phyloP scores from a whole-genome alignment of 1,140 invertebrate species.

The Drosophila persimilis region DNA sequence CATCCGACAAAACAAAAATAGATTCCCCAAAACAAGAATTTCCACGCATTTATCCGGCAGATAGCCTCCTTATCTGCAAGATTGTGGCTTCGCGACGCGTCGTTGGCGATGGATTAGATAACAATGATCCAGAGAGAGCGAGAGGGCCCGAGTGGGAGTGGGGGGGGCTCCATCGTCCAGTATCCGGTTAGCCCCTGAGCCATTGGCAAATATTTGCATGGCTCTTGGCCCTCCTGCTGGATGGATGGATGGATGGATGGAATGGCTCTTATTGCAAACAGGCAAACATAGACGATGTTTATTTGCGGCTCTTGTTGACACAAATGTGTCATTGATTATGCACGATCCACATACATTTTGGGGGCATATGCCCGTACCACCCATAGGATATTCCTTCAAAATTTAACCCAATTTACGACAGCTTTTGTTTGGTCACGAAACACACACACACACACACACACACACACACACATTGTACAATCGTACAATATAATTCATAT shows the following conservation, averaged over 20 bases:
- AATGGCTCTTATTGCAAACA: slow-evolving; percentile 18
- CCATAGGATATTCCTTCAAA: slow-evolving; percentile 29
- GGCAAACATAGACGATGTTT: slow-evolving; percentile 42
- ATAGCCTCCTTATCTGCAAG: slow-evolving; percentile 18
- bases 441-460: slow-evolving; percentile 1
- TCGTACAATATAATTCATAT: background rate
- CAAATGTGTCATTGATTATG: slow-evolving; percentile 53
- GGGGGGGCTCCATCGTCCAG: slow-evolving; percentile 15
- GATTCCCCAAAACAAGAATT: slow-evolving; percentile 16
- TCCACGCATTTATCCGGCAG: background rate
- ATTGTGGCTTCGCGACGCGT: too few species aligned
- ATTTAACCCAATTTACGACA: slow-evolving; percentile 42
- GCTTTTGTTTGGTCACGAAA: slow-evolving; percentile 9
- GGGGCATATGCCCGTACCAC: background rate
- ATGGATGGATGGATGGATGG: too few species aligned
- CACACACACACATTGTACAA: too few species aligned
- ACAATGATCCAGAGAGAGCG: slow-evolving; percentile 38
- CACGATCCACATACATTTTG: slow-evolving; percentile 35
- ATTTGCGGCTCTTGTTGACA: slow-evolving; percentile 48
- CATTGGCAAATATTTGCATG: slow-evolving; percentile 49
- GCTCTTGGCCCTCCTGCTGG: slow-evolving; percentile 38
- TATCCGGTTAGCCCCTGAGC: slow-evolving; percentile 45
- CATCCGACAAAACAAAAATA: background rate
- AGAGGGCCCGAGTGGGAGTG: too few species aligned
- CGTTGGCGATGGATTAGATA: slow-evolving; percentile 40